phyloP scores from a whole-genome alignment of 2,113 vertebrate species.

The Cololabis saira region DNA sequence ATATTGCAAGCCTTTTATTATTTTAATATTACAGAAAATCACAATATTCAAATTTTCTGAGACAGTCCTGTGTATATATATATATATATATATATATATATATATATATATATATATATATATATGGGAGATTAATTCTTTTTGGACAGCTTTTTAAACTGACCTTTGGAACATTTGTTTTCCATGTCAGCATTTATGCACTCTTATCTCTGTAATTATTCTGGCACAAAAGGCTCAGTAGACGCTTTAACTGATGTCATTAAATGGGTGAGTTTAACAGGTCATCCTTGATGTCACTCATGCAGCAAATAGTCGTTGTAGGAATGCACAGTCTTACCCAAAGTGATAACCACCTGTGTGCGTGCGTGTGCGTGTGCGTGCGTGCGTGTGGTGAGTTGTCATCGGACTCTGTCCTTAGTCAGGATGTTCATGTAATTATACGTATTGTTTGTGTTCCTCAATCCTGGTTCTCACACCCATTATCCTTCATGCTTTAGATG shows the following conservation, averaged over 20 bases:
- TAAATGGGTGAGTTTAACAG: conserved; percentile 1
- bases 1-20: too few relatives aligned
- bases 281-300: conserved; percentile 1
- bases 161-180: conserved; percentile 18
- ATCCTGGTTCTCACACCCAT: too few relatives aligned
- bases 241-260: conserved; percentile 8
- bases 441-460: neutral
- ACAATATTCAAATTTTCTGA: too few relatives aligned
- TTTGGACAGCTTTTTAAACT: conserved; percentile 15
- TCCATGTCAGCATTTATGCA: conserved; percentile 37
- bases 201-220: conserved; percentile 12
- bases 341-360: conserved; percentile 10
- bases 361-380: conserved; percentile 2
- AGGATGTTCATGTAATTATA: conserved; percentile 20
- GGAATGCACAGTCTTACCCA: neutral
- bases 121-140: neutral
- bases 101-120: neutral
- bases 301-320: neutral
- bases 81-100: too few relatives aligned
- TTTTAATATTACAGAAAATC: too few relatives aligned
- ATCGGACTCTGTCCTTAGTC: conserved; percentile 58
- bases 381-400: conserved; percentile 45
- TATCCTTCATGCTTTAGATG: too few relatives aligned
- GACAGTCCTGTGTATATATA: too few relatives aligned
- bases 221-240: neutral